These are phyloP conservation scores for Platanista minor DNA, from an alignment of 2,113 vertebrate genomes.

Conservation along the genomic window DNA sequence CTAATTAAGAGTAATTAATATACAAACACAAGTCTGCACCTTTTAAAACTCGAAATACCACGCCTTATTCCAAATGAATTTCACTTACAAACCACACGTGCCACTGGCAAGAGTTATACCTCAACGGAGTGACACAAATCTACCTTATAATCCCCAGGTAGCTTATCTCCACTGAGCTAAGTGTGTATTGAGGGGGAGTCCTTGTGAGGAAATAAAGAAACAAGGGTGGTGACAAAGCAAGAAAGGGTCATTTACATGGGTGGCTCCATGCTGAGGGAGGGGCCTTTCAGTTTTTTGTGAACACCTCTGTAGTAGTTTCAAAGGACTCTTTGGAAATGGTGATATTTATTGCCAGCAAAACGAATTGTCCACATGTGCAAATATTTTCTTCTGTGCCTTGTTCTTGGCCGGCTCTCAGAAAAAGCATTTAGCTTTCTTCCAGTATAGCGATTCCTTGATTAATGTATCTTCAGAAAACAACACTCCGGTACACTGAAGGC, in stretches of 20 bases:
- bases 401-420: neutral
- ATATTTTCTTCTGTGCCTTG: slow-evolving; percentile 8
- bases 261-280: neutral
- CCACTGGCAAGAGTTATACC: neutral
- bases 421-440: neutral
- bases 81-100: neutral
- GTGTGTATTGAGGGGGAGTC: neutral
- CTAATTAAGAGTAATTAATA: neutral
- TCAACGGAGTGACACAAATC: neutral
- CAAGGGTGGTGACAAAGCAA: neutral
- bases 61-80: neutral
- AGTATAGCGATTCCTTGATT: neutral
- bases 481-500: neutral
- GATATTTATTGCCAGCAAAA: neutral
- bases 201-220: neutral
- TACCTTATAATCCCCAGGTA: neutral
- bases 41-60: slow-evolving; percentile 15
- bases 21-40: neutral
- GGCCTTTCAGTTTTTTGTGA: neutral
- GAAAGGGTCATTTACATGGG: neutral
- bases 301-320: neutral
- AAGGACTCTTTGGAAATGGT: slow-evolving; percentile 1
- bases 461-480: neutral
- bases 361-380: neutral
- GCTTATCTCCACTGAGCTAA: neutral